Evolutionary conservation across 2,888 invertebrate genomes (phyloP).

Genomic region (Liposcelis brunnea): DNA sequence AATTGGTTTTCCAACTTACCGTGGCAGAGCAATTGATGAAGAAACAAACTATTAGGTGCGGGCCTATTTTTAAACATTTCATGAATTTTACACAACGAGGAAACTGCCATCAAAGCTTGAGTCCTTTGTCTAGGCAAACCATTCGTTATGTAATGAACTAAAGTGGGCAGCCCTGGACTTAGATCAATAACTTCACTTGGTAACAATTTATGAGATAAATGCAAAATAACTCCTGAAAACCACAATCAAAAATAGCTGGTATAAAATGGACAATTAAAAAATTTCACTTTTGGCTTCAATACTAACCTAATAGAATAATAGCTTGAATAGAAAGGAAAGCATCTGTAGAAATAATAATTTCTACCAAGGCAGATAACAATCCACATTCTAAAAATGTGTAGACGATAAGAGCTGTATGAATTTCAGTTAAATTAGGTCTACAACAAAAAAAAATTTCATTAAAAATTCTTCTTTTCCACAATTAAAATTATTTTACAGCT

Average conservation of each 20-base stretch:
- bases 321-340: conserved; percentile 80
- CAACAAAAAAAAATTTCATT: conserved; percentile 19
- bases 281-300: background rate
- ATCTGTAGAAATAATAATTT: conserved; percentile 80
- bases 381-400: conserved; percentile 79
- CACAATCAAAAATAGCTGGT: background rate
- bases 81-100: conserved; percentile 60
- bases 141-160: conserved; percentile 60
- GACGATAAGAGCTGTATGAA: conserved; percentile 74
- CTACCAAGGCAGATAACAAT: conserved; percentile 71
- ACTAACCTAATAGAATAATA: conserved; percentile 62
- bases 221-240: conserved; percentile 57
- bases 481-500: too few relatives aligned
- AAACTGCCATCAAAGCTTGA: conserved; percentile 66
- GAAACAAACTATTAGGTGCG: conserved; percentile 63
- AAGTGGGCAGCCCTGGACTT: conserved; percentile 64
- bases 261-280: background rate
- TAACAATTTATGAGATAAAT: conserved; percentile 67
- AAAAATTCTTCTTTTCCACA: too few relatives aligned
- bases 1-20: conserved; percentile 13
- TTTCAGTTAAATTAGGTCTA: conserved; percentile 79
- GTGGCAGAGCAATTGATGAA: conserved; percentile 37
- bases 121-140: conserved; percentile 26
- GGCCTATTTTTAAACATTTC: conserved; percentile 63
- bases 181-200: conserved; percentile 74